Conservation (phyloP, 2,113 vertebrate species). For the Zeus faber region DNA sequence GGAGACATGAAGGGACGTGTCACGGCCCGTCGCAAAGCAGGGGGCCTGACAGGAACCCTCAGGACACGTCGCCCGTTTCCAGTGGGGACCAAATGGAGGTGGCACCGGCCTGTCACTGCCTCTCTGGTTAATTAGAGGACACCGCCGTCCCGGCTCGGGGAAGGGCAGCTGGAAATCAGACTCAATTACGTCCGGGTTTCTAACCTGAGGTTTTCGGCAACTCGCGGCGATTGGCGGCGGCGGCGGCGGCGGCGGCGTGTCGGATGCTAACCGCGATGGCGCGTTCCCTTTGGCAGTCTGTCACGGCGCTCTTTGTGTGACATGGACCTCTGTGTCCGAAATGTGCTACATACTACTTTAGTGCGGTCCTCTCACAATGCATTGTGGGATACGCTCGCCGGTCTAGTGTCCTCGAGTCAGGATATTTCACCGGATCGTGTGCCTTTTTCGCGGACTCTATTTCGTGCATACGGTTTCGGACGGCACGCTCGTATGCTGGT, state of each 20-base stretch:
- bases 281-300: neutral
- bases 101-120: conserved; percentile 66
- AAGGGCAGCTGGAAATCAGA: conserved; percentile 64
- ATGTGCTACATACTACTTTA: too few species aligned
- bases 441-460: too few species aligned
- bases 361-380: too few species aligned
- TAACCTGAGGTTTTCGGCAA: conserved; percentile 50
- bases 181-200: conserved; percentile 61
- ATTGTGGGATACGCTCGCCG: too few species aligned
- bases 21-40: conserved; percentile 53
- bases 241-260: too few species aligned
- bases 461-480: too few species aligned
- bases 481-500: too few species aligned
- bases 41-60: conserved; percentile 67
- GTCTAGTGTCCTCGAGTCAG: too few species aligned
- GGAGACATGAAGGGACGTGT: conserved; percentile 64
- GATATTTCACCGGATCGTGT: too few species aligned
- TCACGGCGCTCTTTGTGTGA: too few species aligned
- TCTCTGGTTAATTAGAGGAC: conserved; percentile 72
- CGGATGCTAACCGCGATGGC: conserved; percentile 21
- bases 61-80: conserved; percentile 67
- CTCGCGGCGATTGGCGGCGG: conserved; percentile 45
- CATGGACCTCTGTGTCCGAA: too few species aligned
- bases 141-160: conserved; percentile 50
- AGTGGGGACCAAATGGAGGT: conserved; percentile 72